Evolutionary conservation across 2,888 invertebrate species (phyloP), one percentile per base, ranked within the genome.

Genomic region (Caenorhabditis drosophilae): DNA sequence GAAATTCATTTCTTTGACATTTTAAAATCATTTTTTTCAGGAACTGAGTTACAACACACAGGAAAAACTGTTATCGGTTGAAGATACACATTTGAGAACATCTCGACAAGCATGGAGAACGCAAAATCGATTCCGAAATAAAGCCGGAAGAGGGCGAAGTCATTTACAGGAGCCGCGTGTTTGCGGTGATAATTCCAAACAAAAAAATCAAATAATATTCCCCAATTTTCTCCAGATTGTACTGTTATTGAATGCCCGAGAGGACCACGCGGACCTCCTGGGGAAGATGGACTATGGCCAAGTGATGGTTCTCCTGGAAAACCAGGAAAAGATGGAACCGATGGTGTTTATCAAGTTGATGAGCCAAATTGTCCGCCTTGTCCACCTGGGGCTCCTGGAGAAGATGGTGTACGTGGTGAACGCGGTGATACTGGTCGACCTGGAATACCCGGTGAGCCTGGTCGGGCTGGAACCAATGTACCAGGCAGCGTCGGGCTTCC

Each of bases 201-300:
- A n/a, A n/a, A n/a, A n/a, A n/a, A n/a, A n/a, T n/a, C n/a, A n/a
- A n/a, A n/a, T n/a, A n/a, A n/a, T n/a, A n/a, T n/a, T n/a, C n/a
- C n/a, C n/a, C n/a, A 11, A 35, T 38, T 35, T 38, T 31, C 57
- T 53, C 1, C 48, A 75, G 75, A 75, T 34, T 75, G 75, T 40
- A 61, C 67, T 2, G 54, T 61, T 0, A 63, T 70, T 20, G 68
- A 70, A 40, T 75, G 75, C 15, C 75, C 75, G 0, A 51, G 51
- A 26, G 75, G 75, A 0, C 68, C 70, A 6, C 55, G 72, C 9
- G 75, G 75, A 0, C 62, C 67, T 12, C 75, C 68, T 1, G 75
- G 75, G 0, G 52, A 61, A 3, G 66, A 73, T 52, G 75, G 75
- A 6, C 49, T 45, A 6, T 58, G 57, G 31, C 72, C 71, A 4